A percentile compares a stretch with the other conserved stretches of the same genome.
Evolutionary conservation across 2,113 vertebrate species (phyloP).

Genomic region (Centropristis striata): DNA sequence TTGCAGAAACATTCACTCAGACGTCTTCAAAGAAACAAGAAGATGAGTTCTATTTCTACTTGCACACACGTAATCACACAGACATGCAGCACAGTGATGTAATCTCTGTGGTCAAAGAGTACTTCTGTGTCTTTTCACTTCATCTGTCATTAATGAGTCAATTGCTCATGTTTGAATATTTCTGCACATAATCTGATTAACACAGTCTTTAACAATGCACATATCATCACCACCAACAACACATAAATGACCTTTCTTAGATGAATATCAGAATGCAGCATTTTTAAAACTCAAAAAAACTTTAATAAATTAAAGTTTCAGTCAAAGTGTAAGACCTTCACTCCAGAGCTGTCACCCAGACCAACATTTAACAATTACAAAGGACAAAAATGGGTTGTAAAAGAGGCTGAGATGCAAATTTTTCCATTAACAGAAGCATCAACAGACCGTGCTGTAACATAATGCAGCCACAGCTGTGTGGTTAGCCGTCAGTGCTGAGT

Average conservation of each 20-base stretch:
- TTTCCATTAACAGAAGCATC: neutral
- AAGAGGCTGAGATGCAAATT: neutral
- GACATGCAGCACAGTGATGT: neutral
- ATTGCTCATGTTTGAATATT: neutral
- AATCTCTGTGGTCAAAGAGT: neutral
- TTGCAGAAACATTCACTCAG: neutral
- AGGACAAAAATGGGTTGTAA: neutral
- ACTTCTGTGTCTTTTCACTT: constrained; percentile 6
- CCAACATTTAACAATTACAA: neutral
- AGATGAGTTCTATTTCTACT: neutral
- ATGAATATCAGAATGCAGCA: neutral
- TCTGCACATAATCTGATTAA: neutral
- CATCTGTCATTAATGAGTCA: constrained; percentile 1
- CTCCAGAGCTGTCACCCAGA: neutral
- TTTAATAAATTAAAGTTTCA: neutral
- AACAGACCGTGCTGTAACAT: neutral
- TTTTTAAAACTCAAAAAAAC: neutral
- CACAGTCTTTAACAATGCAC: neutral
- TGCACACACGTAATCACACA: neutral
- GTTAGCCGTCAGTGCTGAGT: constrained; percentile 7
- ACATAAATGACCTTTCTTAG: neutral
- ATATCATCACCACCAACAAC: neutral
- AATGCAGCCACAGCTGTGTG: neutral
- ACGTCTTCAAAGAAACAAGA: constrained; percentile 5
- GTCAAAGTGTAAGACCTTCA: neutral